Evolutionary conservation across 2,888 invertebrate species (phyloP).

Genomic region (Oscheius sp.): DNA sequence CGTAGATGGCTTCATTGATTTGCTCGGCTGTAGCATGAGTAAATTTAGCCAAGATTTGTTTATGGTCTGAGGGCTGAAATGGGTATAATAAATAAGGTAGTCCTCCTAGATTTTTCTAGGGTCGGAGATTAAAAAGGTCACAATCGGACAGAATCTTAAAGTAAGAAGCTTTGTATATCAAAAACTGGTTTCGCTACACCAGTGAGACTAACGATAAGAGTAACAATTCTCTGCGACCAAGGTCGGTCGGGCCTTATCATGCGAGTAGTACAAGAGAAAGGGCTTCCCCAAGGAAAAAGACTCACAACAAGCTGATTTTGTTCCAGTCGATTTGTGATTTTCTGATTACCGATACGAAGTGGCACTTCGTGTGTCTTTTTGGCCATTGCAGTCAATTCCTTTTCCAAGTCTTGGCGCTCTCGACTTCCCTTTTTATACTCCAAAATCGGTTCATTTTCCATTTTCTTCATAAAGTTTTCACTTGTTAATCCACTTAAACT

Average conservation of each 20-base stretch:
- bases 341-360: constrained; percentile 92
- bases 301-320: constrained; percentile 81
- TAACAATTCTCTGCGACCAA: no score
- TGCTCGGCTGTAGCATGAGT: constrained; percentile 87
- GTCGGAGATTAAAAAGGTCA: no score
- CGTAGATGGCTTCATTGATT: constrained; percentile 72
- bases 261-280: no score
- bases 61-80: constrained; percentile 88
- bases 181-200: no score
- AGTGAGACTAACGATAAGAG: no score
- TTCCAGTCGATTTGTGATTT: constrained; percentile 70
- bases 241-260: no score
- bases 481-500: constrained; percentile 66
- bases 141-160: no score
- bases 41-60: constrained; percentile 86
- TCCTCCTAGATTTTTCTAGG: no score
- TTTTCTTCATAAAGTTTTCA: constrained; percentile 69
- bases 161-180: no score
- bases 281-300: background rate
- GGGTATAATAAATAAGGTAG: background rate
- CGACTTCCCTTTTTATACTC: constrained; percentile 83
- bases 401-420: constrained; percentile 77
- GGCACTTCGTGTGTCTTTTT: constrained; percentile 82
- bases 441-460: constrained; percentile 73
- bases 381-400: constrained; percentile 39